These are phyloP conservation scores for Xestia c-nigrum DNA, from an alignment of 2,888 invertebrate species.

Conservation along the genomic window DNA sequence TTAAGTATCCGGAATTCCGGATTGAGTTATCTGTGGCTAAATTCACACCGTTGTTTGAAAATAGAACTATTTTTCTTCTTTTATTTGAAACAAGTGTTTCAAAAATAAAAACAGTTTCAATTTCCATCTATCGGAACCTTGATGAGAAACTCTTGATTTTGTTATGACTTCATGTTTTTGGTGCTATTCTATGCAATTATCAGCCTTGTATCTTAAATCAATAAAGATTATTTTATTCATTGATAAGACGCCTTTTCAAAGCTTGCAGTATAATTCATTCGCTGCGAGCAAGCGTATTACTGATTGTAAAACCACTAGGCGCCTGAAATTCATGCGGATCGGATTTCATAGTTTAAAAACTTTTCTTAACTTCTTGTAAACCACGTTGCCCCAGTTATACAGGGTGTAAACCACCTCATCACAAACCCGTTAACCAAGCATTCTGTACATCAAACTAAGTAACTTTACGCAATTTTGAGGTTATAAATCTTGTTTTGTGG, in stretches of 20 bases:
- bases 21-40: slow-evolving; percentile 17
- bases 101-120: not conserved
- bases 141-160: not conserved
- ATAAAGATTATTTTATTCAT: not conserved
- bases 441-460: too few relatives aligned
- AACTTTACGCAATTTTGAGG: too few relatives aligned
- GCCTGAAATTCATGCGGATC: slow-evolving; percentile 2
- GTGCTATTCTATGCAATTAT: not conserved
- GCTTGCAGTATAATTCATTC: slow-evolving; percentile 1
- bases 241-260: slow-evolving; percentile 37
- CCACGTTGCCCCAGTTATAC: too few relatives aligned
- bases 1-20: slow-evolving; percentile 20
- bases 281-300: not conserved
- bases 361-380: not conserved
- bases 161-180: not conserved
- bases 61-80: slow-evolving; percentile 4
- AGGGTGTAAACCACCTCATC: too few relatives aligned
- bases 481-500: too few relatives aligned
- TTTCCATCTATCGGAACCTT: not conserved
- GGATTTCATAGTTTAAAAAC: not conserved
- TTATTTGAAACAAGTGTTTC: too few relatives aligned
- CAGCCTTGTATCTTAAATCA: not conserved
- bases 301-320: slow-evolving; percentile 22
- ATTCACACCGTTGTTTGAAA: slow-evolving; percentile 29
- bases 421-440: too few relatives aligned